Conservation (phyloP, 2,888 invertebrate genomes). For the Microplitis manilae region DNA sequence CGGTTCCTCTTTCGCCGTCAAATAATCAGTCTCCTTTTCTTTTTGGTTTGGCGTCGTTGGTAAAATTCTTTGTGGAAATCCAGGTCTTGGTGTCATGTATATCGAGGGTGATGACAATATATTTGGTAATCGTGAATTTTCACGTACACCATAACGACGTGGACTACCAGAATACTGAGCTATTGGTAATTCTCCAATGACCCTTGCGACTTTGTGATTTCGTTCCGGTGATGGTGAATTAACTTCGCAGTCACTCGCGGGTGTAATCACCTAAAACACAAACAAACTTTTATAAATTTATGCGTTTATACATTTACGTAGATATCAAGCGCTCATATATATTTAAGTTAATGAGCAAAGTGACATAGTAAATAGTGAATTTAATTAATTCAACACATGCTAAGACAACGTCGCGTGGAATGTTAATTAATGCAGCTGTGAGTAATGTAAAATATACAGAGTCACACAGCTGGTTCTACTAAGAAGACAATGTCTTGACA, state of each 20-base stretch:
- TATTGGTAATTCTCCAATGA: conserved; percentile 90
- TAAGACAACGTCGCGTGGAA: not conserved
- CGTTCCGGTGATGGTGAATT: conserved; percentile 67
- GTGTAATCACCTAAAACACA: conserved; percentile 62
- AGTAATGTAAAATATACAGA: not conserved
- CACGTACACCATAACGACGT: conserved; percentile 81
- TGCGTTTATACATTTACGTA: not conserved
- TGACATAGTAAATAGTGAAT: conserved; percentile 37
- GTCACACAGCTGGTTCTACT: not conserved
- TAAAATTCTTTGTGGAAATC: conserved; percentile 84
- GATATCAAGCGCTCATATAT: not conserved
- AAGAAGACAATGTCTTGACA: not conserved
- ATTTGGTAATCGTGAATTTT: conserved; percentile 75
- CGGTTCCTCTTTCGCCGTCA: conserved; percentile 41
- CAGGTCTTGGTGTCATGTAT: conserved; percentile 84
- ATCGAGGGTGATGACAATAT: conserved; percentile 78
- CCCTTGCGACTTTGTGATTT: conserved; percentile 75
- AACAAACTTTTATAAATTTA: not conserved
- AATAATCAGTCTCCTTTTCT: conserved; percentile 53
- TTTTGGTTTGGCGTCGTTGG: conserved; percentile 70
- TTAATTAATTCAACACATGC: conserved; percentile 54
- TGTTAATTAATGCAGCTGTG: conserved; percentile 8
- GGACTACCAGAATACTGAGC: conserved; percentile 95
- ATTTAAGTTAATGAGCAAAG: not conserved
- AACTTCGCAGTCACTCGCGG: conserved; percentile 66